Base-by-base conservation (phyloP, 2,113 vertebrate species). In the Hirundichthys speculiger region DNA sequence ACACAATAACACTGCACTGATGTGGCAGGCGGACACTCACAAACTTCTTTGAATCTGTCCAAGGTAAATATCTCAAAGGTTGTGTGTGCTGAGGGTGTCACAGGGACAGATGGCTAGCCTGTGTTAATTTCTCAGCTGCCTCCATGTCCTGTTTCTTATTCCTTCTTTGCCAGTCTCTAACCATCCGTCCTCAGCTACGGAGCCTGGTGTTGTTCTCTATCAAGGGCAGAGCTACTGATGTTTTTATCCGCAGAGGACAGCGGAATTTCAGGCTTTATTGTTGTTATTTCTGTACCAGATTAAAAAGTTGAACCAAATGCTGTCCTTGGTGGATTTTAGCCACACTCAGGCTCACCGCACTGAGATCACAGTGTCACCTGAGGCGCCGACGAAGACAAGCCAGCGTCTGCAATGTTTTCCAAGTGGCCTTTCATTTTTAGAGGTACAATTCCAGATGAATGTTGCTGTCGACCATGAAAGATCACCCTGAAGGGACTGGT, bases 401-500 rank as follows among this genome's bases (percentile, higher is more conserved):
- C n/a, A 30, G 24, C 14, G 25, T 20, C 45, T 45, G 19, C 7
- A 45, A 13, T 15, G 63, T 47, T 66, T 69, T 24, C 55, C 49
- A 25, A 62, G 21, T 24, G 21, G 21, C 30, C 48, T 22, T 58
- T 63, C 40, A 59, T 55, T 75, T 62, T 21, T 12, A 16, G 6
- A 24, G 49, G 20, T 34, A 34, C 30, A 34, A 34, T 34, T 34
- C 30, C 30, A 34, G 30, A 19, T 45, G 8, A 68, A 69, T 56
- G 25, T 48, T 2, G 24, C 71, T 50, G 70, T 65, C 63, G 64
- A 5, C 63, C 41, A 39, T 62, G 48, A 82, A 57, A 10, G 47
- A 83, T 72, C 34, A 47, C 56, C 15, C 25, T 13, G 38, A 53
- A 56, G 53, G 48, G 34, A 34, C 55, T 9, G 34, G 15, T 64